phyloP scores from a whole-genome alignment of 1,140 invertebrate genomes.

The Drosophila pachea region DNA sequence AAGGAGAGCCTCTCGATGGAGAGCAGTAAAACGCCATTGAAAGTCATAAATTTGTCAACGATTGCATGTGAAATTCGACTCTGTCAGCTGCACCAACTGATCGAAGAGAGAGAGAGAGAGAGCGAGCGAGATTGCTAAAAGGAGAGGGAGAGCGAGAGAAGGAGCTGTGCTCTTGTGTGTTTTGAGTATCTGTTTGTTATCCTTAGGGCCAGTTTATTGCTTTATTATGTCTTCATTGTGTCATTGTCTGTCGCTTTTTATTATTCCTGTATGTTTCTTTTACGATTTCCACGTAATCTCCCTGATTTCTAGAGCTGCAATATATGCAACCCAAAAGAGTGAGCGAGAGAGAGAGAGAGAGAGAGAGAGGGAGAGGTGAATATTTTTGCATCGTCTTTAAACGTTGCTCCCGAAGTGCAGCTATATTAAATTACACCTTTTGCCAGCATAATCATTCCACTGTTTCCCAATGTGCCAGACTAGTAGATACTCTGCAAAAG shows the following conservation, averaged over 20 bases:
- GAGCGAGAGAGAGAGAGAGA: constrained; percentile 17
- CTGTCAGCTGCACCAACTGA: constrained; percentile 28
- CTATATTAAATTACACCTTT: constrained; percentile 45
- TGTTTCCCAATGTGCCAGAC: constrained; percentile 24
- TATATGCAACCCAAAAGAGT: too few relatives aligned
- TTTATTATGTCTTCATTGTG: constrained; percentile 69
- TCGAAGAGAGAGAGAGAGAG: constrained; percentile 1
- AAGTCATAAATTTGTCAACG: constrained; percentile 77
- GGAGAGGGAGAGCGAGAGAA: background rate
- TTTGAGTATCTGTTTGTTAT: constrained; percentile 58
- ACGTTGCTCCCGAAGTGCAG: constrained; percentile 37
- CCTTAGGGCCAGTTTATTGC: constrained; percentile 67
- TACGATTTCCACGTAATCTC: constrained; percentile 38
- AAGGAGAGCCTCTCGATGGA: constrained; percentile 8
- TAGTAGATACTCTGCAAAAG: background rate
- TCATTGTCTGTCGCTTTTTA: constrained; percentile 29
- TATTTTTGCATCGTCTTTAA: constrained; percentile 28
- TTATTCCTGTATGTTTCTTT: constrained; percentile 11
- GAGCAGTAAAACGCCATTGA: constrained; percentile 22
- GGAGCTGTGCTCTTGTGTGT: constrained; percentile 24
- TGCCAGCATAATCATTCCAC: constrained; percentile 35
- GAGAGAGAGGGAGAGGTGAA: background rate
- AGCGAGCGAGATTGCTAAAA: background rate
- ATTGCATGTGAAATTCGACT: constrained; percentile 75
- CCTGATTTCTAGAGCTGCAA: constrained; percentile 41